A percentile compares a stretch with the other conserved stretches of the same genome.
phyloP scores from a whole-genome alignment of 2,888 invertebrate genomes.

The Linnaemya tessellans region DNA sequence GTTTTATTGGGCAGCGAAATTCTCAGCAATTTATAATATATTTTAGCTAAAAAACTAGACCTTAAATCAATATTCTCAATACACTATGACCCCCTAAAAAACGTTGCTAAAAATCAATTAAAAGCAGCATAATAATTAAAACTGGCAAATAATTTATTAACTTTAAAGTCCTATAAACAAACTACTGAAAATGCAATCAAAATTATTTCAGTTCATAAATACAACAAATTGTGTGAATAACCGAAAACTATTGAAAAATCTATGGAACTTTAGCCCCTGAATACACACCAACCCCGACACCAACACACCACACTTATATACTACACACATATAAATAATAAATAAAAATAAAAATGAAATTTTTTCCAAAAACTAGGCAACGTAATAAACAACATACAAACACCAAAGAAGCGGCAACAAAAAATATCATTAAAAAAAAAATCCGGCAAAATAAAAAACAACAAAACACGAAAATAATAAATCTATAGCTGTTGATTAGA shows the following conservation, averaged over 20 bases:
- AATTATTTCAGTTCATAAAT: conserved; percentile 68
- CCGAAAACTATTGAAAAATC: conserved; percentile 18
- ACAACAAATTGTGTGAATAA: conserved; percentile 64
- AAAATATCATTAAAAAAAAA: conserved; percentile 50
- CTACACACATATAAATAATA: neutral
- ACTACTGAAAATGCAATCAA: conserved; percentile 66
- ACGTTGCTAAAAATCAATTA: conserved; percentile 21
- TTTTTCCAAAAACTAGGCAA: conserved; percentile 58
- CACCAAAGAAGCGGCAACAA: conserved; percentile 18
- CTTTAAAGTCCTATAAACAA: conserved; percentile 58
- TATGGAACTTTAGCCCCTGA: conserved; percentile 18
- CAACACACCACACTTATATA: neutral
- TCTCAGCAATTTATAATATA: neutral
- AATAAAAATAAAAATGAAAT: conserved; percentile 30
- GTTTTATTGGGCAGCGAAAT: too few species aligned
- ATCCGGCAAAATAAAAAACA: conserved; percentile 23
- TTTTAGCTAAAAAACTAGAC: neutral
- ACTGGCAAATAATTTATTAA: conserved; percentile 60
- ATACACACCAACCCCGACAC: neutral
- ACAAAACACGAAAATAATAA: conserved; percentile 54
- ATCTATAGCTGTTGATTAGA: conserved; percentile 69
- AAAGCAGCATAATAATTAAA: conserved; percentile 54
- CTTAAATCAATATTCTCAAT: conserved; percentile 10
- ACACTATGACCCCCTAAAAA: conserved; percentile 32
- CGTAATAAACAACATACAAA: conserved; percentile 48